Evolutionary conservation across 2,113 vertebrate species (phyloP), one percentile per base, ranked within the genome.

Genomic region (Leucopternis melanops): DNA sequence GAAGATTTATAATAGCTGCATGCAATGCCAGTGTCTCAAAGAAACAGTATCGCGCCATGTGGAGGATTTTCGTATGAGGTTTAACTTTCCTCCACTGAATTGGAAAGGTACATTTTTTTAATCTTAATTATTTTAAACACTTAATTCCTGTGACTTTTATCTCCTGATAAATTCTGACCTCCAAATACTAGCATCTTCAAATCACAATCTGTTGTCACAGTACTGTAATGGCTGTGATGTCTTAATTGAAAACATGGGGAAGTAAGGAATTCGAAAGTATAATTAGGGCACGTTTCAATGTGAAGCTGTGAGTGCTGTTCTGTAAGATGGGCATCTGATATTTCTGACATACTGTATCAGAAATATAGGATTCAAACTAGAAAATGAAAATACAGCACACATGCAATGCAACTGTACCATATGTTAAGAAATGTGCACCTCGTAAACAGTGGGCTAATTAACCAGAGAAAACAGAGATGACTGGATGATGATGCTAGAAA

Each of bases 161-260:
- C 95, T 97, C 71, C 82, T 92, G 69, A 69, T 95, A 72, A 92
- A 95, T 94, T 83, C 89, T 95, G 97, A 97, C 96, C 97, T 95
- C 94, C 85, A 93, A 96, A 94, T 47, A 81, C 74, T 91, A 94
- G 59, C 85, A 67, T 95, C 96, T 91, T 93, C 86, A 95, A 97
- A 96, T 96, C 89, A 66, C 94, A 69, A 85, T 95, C 96, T 95
- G 96, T 94, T 95, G 94, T 97, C 97, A 97, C 95, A 96, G 87
- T 87, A 50, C 91, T 61, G 70, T 36, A 97, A 93, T 86, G 57
- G 84, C 96, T 97, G 36, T 92, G 97, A 98, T 97, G 78, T 95
- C 94, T 96, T 98, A 97, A 97, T 97, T 97, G 97, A 97, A 98
- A 97, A 92, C 82, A 96, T 63, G 95, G 95, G 54, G 95, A 97